Base-by-base conservation (phyloP, 2,888 invertebrate species). In the Pristionchus mayeri region DNA sequence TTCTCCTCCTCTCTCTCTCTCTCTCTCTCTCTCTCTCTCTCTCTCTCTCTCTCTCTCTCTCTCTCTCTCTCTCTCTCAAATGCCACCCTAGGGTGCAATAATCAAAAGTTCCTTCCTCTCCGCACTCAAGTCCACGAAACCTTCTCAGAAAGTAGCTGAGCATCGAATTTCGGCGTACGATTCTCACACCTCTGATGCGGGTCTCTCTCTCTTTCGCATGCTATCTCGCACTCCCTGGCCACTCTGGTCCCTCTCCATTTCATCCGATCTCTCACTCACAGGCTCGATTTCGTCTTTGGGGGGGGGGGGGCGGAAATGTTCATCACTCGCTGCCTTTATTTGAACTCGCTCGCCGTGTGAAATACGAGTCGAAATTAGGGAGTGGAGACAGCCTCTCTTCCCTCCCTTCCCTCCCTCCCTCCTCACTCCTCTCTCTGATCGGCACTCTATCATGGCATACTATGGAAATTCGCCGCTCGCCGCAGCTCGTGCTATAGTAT, bases 251-350 rank as follows among this genome's bases (percentile, higher is more conserved):
- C 4, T 63, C 63, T 34, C 16, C 63, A 27, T 63, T 63, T 63
- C 63, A 18, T 34, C 30, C 18, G 16, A 13, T 63, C 63, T 30
- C 63, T 63, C 30, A 13, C 60, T 27, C 2, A 27, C 9, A 63
- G 63, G 63, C 16, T 63, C 63, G 63, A 63, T 63, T 63, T 63
- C 63, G 34, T 24, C n/a, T n/a, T n/a, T 27, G 57, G n/a, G 57
- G 34, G 16, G 27, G n/a, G n/a, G n/a, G n/a, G n/a, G n/a, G n/a
- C n/a, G 63, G 63, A 34, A 63, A 63, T 63, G 63, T 63, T 63
- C 63, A 63, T 63, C 63, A 63, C 30, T 63, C 63, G n/a, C n/a
- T 63, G 27, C 63, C 63, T 63, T 63, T 63, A 63, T 63, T 63
- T 63, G 63, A 63, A 63, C 63, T 63, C 63, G 54, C 54, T 54